phyloP scores from a whole-genome alignment of 2,888 invertebrate genomes.

The Chymomyza fuscimana region DNA sequence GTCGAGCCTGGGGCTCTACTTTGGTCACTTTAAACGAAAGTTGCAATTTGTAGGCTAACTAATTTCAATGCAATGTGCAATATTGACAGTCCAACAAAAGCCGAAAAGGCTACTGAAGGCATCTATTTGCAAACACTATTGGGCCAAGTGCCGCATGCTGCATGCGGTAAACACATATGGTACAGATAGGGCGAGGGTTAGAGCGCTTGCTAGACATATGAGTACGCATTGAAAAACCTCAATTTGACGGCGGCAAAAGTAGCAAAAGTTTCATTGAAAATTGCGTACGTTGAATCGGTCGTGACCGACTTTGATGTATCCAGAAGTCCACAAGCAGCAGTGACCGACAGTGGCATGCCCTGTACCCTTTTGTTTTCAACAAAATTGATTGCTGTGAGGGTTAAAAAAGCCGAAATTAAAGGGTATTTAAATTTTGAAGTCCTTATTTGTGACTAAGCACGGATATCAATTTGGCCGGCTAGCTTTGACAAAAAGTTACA shows the following conservation, averaged over 20 bases:
- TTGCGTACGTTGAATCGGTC: not conserved
- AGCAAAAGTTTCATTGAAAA: constrained; percentile 38
- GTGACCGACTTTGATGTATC: no score
- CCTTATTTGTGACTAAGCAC: no score
- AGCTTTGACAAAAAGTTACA: no score
- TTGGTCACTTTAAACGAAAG: not conserved
- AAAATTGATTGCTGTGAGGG: no score
- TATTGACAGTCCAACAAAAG: constrained; percentile 35
- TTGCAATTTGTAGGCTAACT: constrained; percentile 18
- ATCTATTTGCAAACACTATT: not conserved
- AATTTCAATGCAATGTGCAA: constrained; percentile 51
- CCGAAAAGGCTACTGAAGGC: constrained; percentile 37
- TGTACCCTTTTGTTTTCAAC: no score
- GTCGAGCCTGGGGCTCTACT: constrained; percentile 24
- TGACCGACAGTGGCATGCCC: no score
- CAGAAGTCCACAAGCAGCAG: no score
- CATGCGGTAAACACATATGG: not conserved
- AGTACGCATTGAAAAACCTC: constrained; percentile 37
- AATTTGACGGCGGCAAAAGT: constrained; percentile 48
- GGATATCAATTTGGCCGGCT: no score
- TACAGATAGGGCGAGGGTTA: not conserved
- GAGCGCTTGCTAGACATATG: not conserved
- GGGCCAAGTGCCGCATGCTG: not conserved
- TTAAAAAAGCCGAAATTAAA: no score
- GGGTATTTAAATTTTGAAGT: no score